These are phyloP conservation scores for Ophion ventricosus DNA, from an alignment of 2,888 invertebrate species.

Conservation along the genomic window DNA sequence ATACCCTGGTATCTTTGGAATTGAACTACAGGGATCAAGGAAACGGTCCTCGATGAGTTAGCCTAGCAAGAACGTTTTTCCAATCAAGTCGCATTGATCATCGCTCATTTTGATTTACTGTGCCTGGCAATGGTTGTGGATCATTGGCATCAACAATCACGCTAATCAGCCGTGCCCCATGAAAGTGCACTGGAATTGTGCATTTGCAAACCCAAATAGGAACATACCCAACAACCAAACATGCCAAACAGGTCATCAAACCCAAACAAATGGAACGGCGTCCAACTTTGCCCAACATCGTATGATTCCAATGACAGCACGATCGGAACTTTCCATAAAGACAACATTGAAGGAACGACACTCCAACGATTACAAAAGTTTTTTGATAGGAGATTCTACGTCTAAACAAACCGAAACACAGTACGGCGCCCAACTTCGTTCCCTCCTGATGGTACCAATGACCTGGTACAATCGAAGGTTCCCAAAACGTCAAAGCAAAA, in stretches of 20 bases:
- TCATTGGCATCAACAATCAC: not conserved
- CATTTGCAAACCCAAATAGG: not conserved
- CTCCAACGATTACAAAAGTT: not conserved
- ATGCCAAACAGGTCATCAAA: not conserved
- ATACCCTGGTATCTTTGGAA: not conserved
- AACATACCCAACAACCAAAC: not conserved
- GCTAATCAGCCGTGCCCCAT: too few species aligned
- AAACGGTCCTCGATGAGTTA: not conserved
- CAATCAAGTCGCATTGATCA: not conserved
- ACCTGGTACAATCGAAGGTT: not conserved
- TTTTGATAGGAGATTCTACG: not conserved
- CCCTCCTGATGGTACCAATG: not conserved
- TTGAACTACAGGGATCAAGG: not conserved
- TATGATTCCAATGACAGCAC: not conserved
- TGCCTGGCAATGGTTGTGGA: not conserved
- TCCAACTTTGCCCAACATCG: not conserved
- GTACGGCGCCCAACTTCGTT: not conserved
- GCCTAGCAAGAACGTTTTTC: not conserved
- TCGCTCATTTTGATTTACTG: not conserved
- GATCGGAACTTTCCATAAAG: not conserved
- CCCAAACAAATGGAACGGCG: not conserved
- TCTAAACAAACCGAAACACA: not conserved
- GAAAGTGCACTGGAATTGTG: too few species aligned
- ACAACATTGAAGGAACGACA: not conserved
- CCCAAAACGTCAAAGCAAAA: not conserved